Conservation (phyloP, 2,113 vertebrate genomes). For the Myrmecobius fasciatus region DNA sequence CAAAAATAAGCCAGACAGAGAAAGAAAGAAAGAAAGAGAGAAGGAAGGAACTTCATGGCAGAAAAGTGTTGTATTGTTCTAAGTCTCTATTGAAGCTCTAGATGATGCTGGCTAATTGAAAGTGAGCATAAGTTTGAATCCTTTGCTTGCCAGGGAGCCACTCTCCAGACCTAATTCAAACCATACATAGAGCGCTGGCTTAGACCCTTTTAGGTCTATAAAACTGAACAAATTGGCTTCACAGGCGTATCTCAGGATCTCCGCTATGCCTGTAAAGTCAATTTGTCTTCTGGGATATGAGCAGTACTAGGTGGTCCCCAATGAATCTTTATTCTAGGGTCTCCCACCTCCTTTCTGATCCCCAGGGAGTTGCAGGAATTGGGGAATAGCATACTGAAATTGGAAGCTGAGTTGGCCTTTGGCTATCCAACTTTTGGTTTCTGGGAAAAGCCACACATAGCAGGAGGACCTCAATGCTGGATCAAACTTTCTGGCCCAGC, state of each 20-base stretch:
- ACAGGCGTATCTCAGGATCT: slow-evolving; percentile 58
- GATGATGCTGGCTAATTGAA: not conserved
- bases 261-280: slow-evolving; percentile 55
- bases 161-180: slow-evolving; percentile 66
- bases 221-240: slow-evolving; percentile 73
- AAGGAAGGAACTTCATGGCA: not conserved
- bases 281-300: slow-evolving; percentile 65
- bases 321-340: slow-evolving; percentile 46
- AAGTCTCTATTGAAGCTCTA: not conserved
- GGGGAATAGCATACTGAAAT: not conserved
- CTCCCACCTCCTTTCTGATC: not conserved
- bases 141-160: slow-evolving; percentile 19
- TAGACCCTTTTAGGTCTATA: slow-evolving; percentile 61
- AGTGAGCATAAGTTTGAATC: not conserved
- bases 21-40: not conserved
- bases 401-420: not conserved
- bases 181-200: slow-evolving; percentile 50
- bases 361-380: not conserved
- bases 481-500: not conserved
- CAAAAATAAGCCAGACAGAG: not conserved
- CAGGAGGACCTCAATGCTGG: not conserved
- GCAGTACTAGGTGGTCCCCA: slow-evolving; percentile 42
- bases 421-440: not conserved
- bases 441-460: not conserved
- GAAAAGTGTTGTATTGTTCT: not conserved